phyloP scores from a whole-genome alignment of 2,113 vertebrate species.

The Sebastes schlegelii region DNA sequence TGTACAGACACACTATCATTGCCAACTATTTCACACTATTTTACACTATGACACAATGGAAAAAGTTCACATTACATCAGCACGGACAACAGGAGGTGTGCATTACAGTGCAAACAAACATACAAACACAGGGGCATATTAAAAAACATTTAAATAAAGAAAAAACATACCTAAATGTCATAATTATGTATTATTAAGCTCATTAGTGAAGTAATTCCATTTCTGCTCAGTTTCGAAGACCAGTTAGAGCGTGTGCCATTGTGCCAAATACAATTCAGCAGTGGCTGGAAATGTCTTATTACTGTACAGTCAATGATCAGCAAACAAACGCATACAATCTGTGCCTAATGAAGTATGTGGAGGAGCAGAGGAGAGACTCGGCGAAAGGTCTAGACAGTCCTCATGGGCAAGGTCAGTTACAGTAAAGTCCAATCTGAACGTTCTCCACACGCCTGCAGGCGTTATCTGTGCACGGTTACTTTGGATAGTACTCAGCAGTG shows the following conservation, averaged over 20 bases:
- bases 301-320: slow-evolving; percentile 6
- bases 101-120: neutral
- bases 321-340: slow-evolving; percentile 19
- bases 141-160: neutral
- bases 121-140: neutral
- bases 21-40: neutral
- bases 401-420: slow-evolving; percentile 22
- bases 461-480: neutral
- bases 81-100: neutral
- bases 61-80: neutral
- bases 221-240: neutral
- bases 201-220: neutral
- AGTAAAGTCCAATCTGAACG: slow-evolving; percentile 13
- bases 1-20: slow-evolving; percentile 29
- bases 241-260: neutral
- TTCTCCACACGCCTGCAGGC: neutral
- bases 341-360: slow-evolving; percentile 16
- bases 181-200: neutral
- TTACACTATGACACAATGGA: neutral
- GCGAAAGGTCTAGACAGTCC: slow-evolving; percentile 6
- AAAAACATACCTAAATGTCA: neutral
- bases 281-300: slow-evolving; percentile 8
- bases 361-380: slow-evolving; percentile 13
- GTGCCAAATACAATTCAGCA: slow-evolving; percentile 9
- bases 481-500: slow-evolving; percentile 1